Conservation (phyloP, 2,888 invertebrate genomes). For the Odontocerum albicorne region DNA sequence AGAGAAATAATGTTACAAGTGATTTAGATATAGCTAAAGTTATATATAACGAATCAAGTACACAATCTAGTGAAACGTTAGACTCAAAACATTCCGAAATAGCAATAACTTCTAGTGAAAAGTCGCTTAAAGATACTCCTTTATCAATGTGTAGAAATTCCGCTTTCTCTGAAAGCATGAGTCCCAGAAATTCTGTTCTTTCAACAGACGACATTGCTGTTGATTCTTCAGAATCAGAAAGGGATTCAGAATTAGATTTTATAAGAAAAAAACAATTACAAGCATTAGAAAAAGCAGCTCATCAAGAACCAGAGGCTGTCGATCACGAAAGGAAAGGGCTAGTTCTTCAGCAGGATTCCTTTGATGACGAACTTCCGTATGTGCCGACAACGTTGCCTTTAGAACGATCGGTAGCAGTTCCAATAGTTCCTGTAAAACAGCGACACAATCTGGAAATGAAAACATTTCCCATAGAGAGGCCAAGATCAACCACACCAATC, state of each 20-base stretch:
- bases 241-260: constrained; percentile 64
- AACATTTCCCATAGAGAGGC: constrained; percentile 73
- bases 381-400: constrained; percentile 87
- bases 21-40: constrained; percentile 14
- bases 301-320: constrained; percentile 60
- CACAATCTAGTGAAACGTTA: constrained; percentile 27
- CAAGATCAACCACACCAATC: constrained; percentile 72
- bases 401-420: constrained; percentile 79
- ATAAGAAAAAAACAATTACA: constrained; percentile 45
- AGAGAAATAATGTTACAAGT: constrained; percentile 38
- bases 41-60: constrained; percentile 22
- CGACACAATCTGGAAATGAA: constrained; percentile 62
- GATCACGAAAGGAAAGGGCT: constrained; percentile 75
- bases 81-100: constrained; percentile 22
- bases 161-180: constrained; percentile 23
- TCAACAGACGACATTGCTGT: constrained; percentile 51
- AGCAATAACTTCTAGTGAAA: constrained; percentile 21
- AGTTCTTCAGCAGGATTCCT: constrained; percentile 79
- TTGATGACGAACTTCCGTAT: constrained; percentile 84
- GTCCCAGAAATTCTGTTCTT: constrained; percentile 40
- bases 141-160: constrained; percentile 23
- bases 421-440: constrained; percentile 79
- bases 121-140: constrained; percentile 15
- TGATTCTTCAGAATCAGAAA: constrained; percentile 71
- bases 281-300: constrained; percentile 40